These are phyloP conservation scores for Sialia sialis DNA, from an alignment of 2,113 vertebrate species.

Conservation along the genomic window DNA sequence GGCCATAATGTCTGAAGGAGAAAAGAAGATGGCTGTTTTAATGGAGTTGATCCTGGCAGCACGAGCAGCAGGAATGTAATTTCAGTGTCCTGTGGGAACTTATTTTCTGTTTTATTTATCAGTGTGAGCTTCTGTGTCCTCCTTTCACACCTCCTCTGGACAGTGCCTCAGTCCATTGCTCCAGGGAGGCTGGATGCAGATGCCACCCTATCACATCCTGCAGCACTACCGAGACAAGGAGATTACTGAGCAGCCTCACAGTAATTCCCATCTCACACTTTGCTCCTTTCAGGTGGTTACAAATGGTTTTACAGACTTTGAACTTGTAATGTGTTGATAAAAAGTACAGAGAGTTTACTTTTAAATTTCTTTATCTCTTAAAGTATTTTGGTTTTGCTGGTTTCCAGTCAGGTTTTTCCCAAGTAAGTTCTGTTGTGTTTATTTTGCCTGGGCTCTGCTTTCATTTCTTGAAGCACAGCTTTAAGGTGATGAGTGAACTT, in stretches of 20 bases:
- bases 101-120: neutral
- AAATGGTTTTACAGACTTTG: neutral
- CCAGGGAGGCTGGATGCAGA: neutral
- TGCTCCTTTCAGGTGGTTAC: neutral
- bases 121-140: neutral
- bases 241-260: neutral
- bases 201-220: neutral
- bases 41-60: neutral
- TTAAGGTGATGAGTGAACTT: neutral
- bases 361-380: neutral
- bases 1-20: neutral
- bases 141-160: neutral
- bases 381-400: neutral
- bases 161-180: neutral
- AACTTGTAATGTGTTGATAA: neutral
- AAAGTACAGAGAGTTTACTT: neutral
- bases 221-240: neutral
- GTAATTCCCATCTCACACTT: neutral
- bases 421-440: neutral
- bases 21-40: neutral
- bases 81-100: neutral
- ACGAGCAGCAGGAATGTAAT: neutral
- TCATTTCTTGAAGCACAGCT: neutral
- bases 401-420: neutral
- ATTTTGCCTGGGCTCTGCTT: neutral